phyloP scores from a whole-genome alignment of 2,888 invertebrate species.

The Brachycybe producta region DNA sequence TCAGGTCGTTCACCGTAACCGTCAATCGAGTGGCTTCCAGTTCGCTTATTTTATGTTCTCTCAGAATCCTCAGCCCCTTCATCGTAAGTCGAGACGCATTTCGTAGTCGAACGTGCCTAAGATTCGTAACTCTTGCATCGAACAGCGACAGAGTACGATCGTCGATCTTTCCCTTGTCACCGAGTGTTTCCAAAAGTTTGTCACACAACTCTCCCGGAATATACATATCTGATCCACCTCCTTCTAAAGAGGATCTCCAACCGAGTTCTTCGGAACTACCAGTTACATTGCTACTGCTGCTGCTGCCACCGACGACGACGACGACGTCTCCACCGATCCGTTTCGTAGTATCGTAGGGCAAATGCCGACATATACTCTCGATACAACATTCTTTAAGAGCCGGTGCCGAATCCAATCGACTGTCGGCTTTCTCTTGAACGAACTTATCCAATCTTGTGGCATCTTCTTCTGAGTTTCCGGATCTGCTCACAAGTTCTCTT shows the following conservation, averaged over 20 bases:
- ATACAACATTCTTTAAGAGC: no score
- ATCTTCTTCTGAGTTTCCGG: no score
- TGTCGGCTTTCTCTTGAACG: no score
- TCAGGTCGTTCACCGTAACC: constrained; percentile 46
- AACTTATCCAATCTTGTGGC: no score
- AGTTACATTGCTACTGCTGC: background rate
- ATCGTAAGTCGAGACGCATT: constrained; percentile 45
- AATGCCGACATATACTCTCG: no score
- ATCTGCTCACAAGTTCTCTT: no score
- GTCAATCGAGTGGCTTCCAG: constrained; percentile 45
- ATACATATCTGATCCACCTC: constrained; percentile 45
- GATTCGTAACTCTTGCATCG: constrained; percentile 44
- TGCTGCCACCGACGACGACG: constrained; percentile 4
- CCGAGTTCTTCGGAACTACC: constrained; percentile 39
- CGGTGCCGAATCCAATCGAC: no score
- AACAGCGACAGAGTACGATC: constrained; percentile 50
- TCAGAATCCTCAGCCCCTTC: constrained; percentile 46
- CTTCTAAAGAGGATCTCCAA: no score
- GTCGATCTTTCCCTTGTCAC: constrained; percentile 44
- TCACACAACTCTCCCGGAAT: constrained; percentile 47
- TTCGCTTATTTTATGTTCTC: constrained; percentile 48
- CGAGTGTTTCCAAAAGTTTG: constrained; percentile 42
- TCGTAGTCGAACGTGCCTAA: constrained; percentile 45
- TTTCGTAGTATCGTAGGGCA: no score
- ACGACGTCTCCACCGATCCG: no score